phyloP scores from a whole-genome alignment of 2,797 vertebrate species.

The Philypnodon macrostomus region DNA sequence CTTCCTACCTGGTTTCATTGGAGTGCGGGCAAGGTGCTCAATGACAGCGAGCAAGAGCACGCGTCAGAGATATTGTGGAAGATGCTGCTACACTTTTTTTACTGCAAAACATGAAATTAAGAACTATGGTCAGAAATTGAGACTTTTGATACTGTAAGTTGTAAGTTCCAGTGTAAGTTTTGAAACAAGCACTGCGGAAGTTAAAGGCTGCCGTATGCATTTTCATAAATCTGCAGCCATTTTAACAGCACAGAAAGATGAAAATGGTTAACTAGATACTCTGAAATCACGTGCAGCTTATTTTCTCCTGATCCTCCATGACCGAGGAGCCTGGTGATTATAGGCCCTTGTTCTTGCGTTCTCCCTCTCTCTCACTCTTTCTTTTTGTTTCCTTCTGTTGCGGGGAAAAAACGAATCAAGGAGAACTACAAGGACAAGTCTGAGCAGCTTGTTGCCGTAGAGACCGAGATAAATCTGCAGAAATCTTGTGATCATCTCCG shows the following conservation, averaged over 20 bases:
- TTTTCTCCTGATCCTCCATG: slow-evolving; percentile 44
- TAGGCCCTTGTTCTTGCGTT: slow-evolving; percentile 23
- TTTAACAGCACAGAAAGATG: slow-evolving; percentile 1
- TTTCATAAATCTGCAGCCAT: slow-evolving; percentile 2
- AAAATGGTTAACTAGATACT: slow-evolving; percentile 8
- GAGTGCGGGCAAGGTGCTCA: no score
- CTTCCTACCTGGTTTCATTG: no score
- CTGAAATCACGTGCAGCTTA: slow-evolving; percentile 52
- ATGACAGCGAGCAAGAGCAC: no score
- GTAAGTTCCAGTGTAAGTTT: background rate
- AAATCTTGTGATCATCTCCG: slow-evolving; percentile 55
- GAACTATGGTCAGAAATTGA: no score
- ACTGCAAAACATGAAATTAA: no score
- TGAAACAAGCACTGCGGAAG: background rate
- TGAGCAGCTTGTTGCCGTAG: slow-evolving; percentile 54
- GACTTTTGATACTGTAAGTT: no score
- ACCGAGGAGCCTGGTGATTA: slow-evolving; percentile 57
- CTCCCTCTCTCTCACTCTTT: slow-evolving; percentile 1
- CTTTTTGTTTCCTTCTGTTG: background rate
- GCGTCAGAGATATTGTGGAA: no score
- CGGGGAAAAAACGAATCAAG: no score
- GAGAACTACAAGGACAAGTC: slow-evolving; percentile 31
- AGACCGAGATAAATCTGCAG: slow-evolving; percentile 54
- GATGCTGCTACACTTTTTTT: no score
- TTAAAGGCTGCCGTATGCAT: slow-evolving; percentile 2